Evolutionary conservation across 2,797 vertebrate species (phyloP).

Genomic region (Lutjanus argentimaculatus): DNA sequence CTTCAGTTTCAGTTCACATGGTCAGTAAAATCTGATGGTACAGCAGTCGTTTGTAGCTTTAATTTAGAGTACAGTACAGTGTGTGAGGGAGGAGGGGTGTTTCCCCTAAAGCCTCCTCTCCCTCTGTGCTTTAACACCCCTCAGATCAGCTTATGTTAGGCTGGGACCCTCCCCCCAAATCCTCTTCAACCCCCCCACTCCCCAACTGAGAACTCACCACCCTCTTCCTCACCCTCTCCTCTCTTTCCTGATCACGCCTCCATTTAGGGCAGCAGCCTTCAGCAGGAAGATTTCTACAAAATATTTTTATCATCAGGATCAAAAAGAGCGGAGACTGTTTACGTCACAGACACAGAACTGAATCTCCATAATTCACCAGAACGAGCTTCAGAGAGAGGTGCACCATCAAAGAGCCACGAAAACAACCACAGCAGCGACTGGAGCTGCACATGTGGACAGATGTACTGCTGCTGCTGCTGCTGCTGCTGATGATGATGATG

Average conservation of each 20-base stretch:
- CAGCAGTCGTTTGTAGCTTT: background rate
- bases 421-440: background rate
- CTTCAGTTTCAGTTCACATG: background rate
- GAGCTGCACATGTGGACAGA: constrained; percentile 1
- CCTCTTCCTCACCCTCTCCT: background rate
- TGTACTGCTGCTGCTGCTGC: background rate
- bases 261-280: background rate
- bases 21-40: background rate
- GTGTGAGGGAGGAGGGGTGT: background rate
- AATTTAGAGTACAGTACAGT: background rate
- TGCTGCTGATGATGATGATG: background rate
- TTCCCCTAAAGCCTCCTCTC: constrained; percentile 19
- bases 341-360: background rate
- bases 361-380: background rate
- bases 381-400: constrained; percentile 3
- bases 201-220: background rate
- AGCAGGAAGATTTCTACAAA: background rate
- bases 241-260: background rate
- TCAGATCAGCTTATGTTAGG: constrained; percentile 47
- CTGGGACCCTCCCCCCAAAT: constrained; percentile 57
- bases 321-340: background rate
- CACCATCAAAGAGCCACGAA: background rate
- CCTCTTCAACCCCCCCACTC: constrained; percentile 20
- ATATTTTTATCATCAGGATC: background rate
- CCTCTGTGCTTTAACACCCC: constrained; percentile 28